Evolutionary conservation across 2,113 vertebrate species (phyloP).

Genomic region (Junco hyemalis): DNA sequence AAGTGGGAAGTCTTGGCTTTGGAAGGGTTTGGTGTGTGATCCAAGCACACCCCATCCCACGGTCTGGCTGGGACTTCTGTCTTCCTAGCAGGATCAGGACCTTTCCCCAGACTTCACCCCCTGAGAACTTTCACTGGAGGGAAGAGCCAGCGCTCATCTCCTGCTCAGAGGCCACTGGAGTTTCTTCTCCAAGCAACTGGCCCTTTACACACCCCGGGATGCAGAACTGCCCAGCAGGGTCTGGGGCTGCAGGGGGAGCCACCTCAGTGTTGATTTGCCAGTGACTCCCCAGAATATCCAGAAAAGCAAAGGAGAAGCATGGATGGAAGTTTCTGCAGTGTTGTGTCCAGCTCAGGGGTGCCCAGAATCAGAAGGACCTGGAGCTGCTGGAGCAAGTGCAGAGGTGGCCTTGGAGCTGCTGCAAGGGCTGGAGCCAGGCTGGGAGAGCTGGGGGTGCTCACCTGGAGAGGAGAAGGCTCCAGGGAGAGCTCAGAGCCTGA

Average conservation of each 20-base stretch:
- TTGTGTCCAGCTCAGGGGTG: neutral
- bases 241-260: neutral
- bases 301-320: neutral
- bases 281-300: neutral
- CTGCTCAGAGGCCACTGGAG: neutral
- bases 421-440: neutral
- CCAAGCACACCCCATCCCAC: neutral
- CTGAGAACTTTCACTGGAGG: neutral
- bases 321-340: neutral
- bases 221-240: neutral
- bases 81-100: neutral
- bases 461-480: neutral
- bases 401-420: neutral
- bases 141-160: neutral
- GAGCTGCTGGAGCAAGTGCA: neutral
- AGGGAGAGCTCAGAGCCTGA: neutral
- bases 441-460: neutral
- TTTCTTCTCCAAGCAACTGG: neutral
- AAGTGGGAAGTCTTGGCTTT: conserved; percentile 45
- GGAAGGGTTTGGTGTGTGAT: conserved; percentile 8
- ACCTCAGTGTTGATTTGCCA: neutral
- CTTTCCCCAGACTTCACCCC: neutral
- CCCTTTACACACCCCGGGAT: rapidly evolving
- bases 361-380: rapidly evolving
- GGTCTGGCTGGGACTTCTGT: neutral